Conservation (phyloP, 92 coral and sea anemone genomes). For the Nematostella vectensis region DNA sequence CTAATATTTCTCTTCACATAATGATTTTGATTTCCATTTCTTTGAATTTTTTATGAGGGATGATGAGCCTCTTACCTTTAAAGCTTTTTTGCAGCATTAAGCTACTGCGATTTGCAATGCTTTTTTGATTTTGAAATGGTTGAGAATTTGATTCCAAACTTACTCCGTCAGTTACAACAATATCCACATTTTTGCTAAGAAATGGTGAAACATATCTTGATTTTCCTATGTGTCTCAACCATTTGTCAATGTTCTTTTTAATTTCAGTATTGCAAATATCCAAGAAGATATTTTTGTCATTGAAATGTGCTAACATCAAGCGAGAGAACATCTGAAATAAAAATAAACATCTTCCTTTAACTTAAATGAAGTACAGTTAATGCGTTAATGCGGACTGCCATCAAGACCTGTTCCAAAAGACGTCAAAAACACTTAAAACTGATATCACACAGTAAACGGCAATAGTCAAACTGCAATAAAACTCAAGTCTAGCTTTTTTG, state of each 20-base stretch:
- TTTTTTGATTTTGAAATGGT: background rate
- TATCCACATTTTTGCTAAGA: conserved; percentile 22
- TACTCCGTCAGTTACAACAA: conserved; percentile 16
- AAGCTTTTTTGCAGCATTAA: conserved; percentile 15
- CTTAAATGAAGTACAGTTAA: too few species aligned
- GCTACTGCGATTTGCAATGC: conserved; percentile 15
- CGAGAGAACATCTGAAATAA: conserved; percentile 1
- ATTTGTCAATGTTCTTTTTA: background rate
- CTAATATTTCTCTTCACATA: conserved; percentile 1
- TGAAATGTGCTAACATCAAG: background rate
- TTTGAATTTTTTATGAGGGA: conserved; percentile 8
- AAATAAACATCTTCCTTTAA: background rate
- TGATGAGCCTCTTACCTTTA: conserved; percentile 12
- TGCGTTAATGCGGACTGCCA: too few species aligned
- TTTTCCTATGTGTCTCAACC: background rate
- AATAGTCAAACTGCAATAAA: too few species aligned
- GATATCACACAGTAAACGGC: too few species aligned
- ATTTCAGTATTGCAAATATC: conserved; percentile 4
- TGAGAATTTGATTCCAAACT: background rate
- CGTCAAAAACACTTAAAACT: too few species aligned
- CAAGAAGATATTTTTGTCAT: conserved; percentile 6
- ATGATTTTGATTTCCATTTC: conserved; percentile 19
- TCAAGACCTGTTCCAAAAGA: too few species aligned
- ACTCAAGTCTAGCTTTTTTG: too few species aligned
- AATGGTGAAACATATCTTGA: conserved; percentile 9